Percentiles rank a stretch among this genome's conserved stretches.
Evolutionary conservation across 1,140 invertebrate genomes (phyloP).

Genomic region (Zaprionus ghesquierei): DNA sequence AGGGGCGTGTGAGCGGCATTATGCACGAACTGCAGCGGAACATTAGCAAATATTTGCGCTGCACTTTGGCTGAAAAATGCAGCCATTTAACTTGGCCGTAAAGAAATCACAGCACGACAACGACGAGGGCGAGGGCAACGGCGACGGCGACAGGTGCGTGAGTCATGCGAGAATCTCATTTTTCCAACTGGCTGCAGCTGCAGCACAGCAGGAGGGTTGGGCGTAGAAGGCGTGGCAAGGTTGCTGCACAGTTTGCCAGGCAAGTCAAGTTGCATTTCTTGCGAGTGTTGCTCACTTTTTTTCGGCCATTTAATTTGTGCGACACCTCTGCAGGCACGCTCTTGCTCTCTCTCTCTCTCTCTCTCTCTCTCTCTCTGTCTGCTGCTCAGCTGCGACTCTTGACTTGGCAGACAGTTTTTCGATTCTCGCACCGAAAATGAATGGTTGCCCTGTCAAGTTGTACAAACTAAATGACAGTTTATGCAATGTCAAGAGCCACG

Average conservation of each 20-base stretch:
- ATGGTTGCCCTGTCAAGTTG: conserved; percentile 61
- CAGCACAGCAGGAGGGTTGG: neutral
- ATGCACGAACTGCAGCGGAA: conserved; percentile 38
- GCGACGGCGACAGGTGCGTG: conserved; percentile 42
- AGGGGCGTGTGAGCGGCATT: conserved; percentile 17
- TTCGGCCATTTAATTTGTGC: conserved; percentile 52
- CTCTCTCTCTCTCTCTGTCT: neutral
- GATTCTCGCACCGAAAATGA: conserved; percentile 36
- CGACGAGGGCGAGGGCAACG: neutral
- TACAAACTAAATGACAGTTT: conserved; percentile 67
- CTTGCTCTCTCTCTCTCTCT: neutral
- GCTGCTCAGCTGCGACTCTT: conserved; percentile 24
- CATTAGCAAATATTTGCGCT: conserved; percentile 64
- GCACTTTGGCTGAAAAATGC: conserved; percentile 60
- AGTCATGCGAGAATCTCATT: conserved; percentile 54
- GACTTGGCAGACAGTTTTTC: conserved; percentile 35
- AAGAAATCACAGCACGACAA: neutral
- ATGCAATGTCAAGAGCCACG: conserved; percentile 53
- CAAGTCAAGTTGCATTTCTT: neutral
- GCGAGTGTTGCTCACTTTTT: conserved; percentile 1
- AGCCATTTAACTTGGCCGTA: conserved; percentile 46
- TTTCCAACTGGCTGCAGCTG: conserved; percentile 20
- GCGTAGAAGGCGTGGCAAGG: neutral
- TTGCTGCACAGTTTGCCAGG: neutral
- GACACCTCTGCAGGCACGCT: conserved; percentile 15